Base-by-base conservation (phyloP, 2,113 vertebrate species). In the Serinus canaria region DNA sequence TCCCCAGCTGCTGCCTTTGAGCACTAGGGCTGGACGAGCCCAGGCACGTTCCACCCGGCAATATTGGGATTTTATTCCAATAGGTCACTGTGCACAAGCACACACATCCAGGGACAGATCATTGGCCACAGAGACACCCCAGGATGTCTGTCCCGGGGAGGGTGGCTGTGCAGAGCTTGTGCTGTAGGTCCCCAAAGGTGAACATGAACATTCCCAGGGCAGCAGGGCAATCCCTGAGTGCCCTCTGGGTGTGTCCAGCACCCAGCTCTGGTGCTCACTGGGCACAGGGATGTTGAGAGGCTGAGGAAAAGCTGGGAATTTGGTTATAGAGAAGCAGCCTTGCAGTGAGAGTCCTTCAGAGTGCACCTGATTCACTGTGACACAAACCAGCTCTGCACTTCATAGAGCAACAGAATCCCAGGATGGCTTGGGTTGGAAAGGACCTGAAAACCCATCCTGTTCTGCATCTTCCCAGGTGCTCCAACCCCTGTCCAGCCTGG, bases 151-250 rank as follows among this genome's bases (percentile, higher is more conserved):
- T 22, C 68, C 74, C 44, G 67, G 43, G n/a, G 8, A 20, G 3
- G 52, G 59, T 30, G 69, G 37, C 56, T 9, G 37, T 50, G 35
- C 9, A 74, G 18, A 39, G 35, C 33, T 50, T 21, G 47, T 44
- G 62, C 41, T 56, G 50, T 13, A 6, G 33, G 23, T 53, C 35
- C 43, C 63, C 0, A 0, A 20, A 62, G 0, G 1, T 18, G 56
- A 53, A 22, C 28, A 55, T 53, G 37, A 24, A 15, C 35, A 5
- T 10, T 23, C 19, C 50, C 20, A 16, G n/a, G n/a, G 19, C 56
- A 46, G 52, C 9, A 39, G 30, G 46, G 46, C 43, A 43, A 22
- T 31, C 4, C 39, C n/a, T 41, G 41, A 33, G 55, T 41, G 46
- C 31, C 53, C 53, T 28, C 78, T 28, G 50, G 22, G 13, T 37